A percentile compares a stretch with the other conserved stretches of the same genome.
Evolutionary conservation across 2,797 vertebrate species (phyloP).

Genomic region (Scleropages formosus): DNA sequence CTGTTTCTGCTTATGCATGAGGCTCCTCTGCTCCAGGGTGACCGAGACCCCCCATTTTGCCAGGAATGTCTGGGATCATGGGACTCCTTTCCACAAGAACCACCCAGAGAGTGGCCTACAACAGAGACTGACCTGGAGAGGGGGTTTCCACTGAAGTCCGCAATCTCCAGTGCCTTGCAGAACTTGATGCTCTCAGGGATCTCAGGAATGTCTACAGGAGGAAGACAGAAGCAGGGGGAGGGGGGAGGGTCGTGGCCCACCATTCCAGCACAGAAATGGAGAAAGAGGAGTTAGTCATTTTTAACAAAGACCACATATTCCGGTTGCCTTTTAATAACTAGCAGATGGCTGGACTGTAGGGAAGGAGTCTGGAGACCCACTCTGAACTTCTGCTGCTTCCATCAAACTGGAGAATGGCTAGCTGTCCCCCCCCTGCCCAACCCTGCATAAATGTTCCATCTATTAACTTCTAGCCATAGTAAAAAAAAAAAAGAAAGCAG

Average conservation of each 20-base stretch:
- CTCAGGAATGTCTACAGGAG: slow-evolving; percentile 87
- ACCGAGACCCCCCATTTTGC: neutral
- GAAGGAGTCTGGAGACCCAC: neutral
- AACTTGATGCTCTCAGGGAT: slow-evolving; percentile 98
- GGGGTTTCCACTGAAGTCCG: slow-evolving; percentile 97
- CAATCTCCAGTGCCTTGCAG: slow-evolving; percentile 92
- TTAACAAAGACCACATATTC: slow-evolving; percentile 38
- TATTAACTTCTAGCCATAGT: neutral
- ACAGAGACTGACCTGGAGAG: slow-evolving; percentile 80
- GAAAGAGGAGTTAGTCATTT: slow-evolving; percentile 30
- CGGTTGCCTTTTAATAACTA: slow-evolving; percentile 51
- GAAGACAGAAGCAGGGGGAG: slow-evolving; percentile 18
- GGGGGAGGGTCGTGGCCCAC: too few species aligned
- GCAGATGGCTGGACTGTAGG: slow-evolving; percentile 47
- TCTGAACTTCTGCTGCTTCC: neutral
- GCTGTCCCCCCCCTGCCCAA: neutral
- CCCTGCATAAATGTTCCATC: neutral
- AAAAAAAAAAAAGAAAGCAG: neutral
- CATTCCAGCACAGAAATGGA: neutral
- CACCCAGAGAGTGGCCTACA: slow-evolving; percentile 10
- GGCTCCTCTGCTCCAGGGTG: neutral
- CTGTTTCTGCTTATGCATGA: neutral
- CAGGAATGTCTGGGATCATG: neutral
- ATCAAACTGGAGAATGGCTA: neutral
- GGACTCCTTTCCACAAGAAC: neutral